phyloP scores from a whole-genome alignment of 2,797 vertebrate genomes.

The Pangasius sanitwongsei region DNA sequence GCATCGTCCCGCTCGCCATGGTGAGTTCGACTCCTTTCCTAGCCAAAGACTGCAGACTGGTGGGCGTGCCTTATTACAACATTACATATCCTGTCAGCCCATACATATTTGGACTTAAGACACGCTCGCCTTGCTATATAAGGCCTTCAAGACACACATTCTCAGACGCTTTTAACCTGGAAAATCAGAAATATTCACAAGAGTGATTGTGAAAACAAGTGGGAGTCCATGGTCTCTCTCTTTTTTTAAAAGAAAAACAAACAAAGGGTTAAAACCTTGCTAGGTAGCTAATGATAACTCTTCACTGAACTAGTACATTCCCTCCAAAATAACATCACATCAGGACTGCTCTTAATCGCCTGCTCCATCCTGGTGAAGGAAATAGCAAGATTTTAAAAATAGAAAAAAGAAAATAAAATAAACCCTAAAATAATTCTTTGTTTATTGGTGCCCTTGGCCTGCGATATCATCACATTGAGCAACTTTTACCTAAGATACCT shows the following conservation, averaged over 20 bases:
- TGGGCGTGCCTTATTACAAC: background rate
- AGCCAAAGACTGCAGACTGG: background rate
- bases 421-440: background rate
- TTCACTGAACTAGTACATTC: background rate
- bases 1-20: constrained; percentile 90
- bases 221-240: background rate
- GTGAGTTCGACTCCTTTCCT: constrained; percentile 73
- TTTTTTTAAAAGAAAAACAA: background rate
- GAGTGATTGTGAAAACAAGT: background rate
- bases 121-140: background rate
- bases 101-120: background rate
- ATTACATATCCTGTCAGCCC: background rate
- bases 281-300: background rate
- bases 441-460: background rate
- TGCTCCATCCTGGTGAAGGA: background rate
- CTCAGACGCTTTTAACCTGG: background rate
- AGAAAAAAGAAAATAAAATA: background rate
- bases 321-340: background rate
- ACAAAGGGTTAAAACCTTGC: background rate
- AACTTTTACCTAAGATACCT: background rate
- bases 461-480: background rate
- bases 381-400: background rate
- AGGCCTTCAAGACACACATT: background rate
- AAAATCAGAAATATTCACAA: background rate
- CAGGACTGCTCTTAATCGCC: background rate